phyloP scores from a whole-genome alignment of 2,888 invertebrate genomes.

The Gibbula magus region DNA sequence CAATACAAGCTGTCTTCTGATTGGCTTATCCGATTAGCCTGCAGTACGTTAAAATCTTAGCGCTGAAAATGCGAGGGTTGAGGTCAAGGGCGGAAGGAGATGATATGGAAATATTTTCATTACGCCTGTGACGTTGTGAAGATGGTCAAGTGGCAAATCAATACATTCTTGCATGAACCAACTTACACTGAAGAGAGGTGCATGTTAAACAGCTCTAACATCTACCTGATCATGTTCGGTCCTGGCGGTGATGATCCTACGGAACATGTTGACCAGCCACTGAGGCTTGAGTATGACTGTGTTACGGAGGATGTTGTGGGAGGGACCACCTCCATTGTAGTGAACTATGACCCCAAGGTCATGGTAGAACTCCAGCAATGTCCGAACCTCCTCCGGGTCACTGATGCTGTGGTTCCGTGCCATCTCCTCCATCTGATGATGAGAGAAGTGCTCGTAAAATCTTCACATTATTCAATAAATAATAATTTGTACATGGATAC shows the following conservation, averaged over 20 bases:
- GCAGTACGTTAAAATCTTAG: too few relatives aligned
- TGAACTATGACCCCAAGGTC: conserved; percentile 74
- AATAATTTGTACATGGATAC: too few relatives aligned
- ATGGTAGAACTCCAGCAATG: conserved; percentile 75
- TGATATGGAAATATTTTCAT: too few relatives aligned
- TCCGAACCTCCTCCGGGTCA: conserved; percentile 68
- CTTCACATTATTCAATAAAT: too few relatives aligned
- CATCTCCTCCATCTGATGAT: conserved; percentile 70
- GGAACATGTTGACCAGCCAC: conserved; percentile 74
- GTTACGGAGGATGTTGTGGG: conserved; percentile 67
- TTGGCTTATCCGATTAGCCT: too few relatives aligned
- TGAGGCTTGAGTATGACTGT: conserved; percentile 74
- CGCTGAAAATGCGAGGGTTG: too few relatives aligned
- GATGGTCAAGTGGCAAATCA: background rate
- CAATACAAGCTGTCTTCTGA: too few relatives aligned
- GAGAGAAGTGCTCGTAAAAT: background rate
- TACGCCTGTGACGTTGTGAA: too few relatives aligned
- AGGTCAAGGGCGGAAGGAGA: too few relatives aligned
- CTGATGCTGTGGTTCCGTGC: conserved; percentile 68
- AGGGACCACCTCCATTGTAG: conserved; percentile 61
- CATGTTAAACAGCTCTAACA: background rate
- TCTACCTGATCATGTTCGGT: conserved; percentile 56
- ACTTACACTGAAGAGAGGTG: background rate
- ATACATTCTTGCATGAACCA: background rate
- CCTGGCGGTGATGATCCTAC: conserved; percentile 53